Base-by-base conservation (phyloP, 2,113 vertebrate genomes). In the Epinephelus fuscoguttatus region DNA sequence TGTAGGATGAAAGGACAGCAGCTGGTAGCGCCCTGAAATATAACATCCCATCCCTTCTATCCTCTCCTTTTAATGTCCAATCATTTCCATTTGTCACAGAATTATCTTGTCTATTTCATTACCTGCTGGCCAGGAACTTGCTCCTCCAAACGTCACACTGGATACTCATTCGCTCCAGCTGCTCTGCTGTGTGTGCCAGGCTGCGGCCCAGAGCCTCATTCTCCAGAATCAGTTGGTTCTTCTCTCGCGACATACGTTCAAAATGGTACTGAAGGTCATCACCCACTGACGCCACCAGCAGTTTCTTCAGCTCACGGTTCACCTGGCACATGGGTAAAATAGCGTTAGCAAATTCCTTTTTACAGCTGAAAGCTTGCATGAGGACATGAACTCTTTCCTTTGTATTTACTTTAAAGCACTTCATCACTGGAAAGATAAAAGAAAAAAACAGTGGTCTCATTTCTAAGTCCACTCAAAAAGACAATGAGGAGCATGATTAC, bases 71-170 rank as follows among this genome's bases (percentile, higher is more conserved):
- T 17, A 1, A 17, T 62, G 42, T 60, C 30, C 10, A 23, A 37
- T 6, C 11, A 6, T 57, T 55, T 63, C 3, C 25, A 57, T 40
- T 50, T 69, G 4, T 61, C 21, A 62, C 25, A n/a, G 2, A 52
- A 40, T 68, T 8, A 49, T 3, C 13, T 50, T 42, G 6, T 59
- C 8, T 3, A 42, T 57, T 71, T 70, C 52, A 21, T 45, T 94
- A 99, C 98, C 98, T 97, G 96, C 98, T 99, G 67, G 98, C 98
- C 3, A 99, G 95, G 92, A 99, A 99, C 94, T 99, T 99, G 94
- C 98, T 99, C 91, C 98, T 95, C 98, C 98, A 99, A n/a, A 99
- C 98, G 0, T 99, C 98, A 76, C 98, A 98, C 57, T 99, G 98
- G 83, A 99, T 99, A 6, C 97, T 98, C 97, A 97, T 99, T 17